Percentiles rank a stretch among this genome's conserved stretches.
These are phyloP conservation scores for Pseudopipra pipra DNA, from an alignment of 2,113 vertebrate genomes.

Conservation along the genomic window DNA sequence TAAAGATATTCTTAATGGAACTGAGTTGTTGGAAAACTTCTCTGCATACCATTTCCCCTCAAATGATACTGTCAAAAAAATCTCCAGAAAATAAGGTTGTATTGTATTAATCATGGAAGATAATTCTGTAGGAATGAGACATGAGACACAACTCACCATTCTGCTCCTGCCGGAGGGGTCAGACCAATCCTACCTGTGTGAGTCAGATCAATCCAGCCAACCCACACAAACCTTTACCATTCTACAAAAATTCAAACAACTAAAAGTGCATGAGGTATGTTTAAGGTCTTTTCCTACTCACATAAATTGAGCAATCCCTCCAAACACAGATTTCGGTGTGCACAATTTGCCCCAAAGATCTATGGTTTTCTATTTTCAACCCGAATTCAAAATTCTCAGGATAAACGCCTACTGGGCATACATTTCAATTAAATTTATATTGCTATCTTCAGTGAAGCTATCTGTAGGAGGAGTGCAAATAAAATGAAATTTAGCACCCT, in stretches of 20 bases:
- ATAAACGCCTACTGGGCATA: not conserved
- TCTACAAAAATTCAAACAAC: not conserved
- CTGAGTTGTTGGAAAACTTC: not conserved
- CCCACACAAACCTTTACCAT: not conserved
- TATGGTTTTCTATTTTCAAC: not conserved
- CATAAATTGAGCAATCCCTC: not conserved
- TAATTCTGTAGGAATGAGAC: not conserved
- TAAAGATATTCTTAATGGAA: not conserved
- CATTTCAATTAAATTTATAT: not conserved
- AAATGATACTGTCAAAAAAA: not conserved
- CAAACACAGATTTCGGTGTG: not conserved
- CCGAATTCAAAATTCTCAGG: not conserved
- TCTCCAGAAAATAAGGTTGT: not conserved
- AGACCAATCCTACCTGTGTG: not conserved
- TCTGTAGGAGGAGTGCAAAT: conserved; percentile 10
- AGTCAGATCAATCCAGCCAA: not conserved
- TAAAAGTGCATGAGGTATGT: not conserved
- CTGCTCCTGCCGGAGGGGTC: not conserved
- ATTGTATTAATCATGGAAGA: not conserved
- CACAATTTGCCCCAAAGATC: not conserved
- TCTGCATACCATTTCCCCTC: not conserved
- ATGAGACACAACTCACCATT: not conserved
- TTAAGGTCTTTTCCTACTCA: not conserved
- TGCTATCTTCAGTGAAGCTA: not conserved
- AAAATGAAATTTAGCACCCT: conserved; percentile 20